Evolutionary conservation across 2,113 vertebrate species (phyloP).

Genomic region (Pachycephala philippinensis): DNA sequence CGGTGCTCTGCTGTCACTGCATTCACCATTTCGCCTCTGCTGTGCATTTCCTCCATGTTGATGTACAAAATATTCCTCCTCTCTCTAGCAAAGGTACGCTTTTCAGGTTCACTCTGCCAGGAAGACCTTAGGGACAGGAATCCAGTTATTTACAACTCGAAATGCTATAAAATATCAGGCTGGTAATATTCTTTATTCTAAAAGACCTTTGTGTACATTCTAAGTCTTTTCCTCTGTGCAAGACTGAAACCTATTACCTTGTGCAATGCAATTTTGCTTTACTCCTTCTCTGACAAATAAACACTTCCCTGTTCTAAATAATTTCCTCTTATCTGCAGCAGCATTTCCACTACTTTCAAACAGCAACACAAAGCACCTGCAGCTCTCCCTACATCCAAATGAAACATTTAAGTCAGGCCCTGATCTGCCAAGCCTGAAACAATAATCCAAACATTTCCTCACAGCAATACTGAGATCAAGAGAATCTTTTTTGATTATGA

Average conservation of each 20-base stretch:
- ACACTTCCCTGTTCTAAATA: background rate
- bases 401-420: background rate
- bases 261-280: background rate
- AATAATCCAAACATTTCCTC: background rate
- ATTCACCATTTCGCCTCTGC: slow-evolving; percentile 27
- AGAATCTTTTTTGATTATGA: background rate
- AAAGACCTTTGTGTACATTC: background rate
- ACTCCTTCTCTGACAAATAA: background rate
- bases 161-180: background rate
- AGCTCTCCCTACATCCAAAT: background rate
- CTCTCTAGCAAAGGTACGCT: background rate
- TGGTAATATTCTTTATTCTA: background rate
- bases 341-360: background rate
- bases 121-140: background rate
- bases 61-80: background rate
- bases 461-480: background rate
- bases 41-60: slow-evolving; percentile 50
- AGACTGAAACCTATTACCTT: background rate
- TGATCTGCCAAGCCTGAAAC: background rate
- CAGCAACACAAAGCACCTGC: background rate
- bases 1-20: background rate
- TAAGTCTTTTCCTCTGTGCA: background rate
- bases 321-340: background rate
- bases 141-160: background rate
- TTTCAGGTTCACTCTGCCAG: background rate